Conservation (phyloP, 2,888 invertebrate genomes). For the Microctonus hyperodae region DNA sequence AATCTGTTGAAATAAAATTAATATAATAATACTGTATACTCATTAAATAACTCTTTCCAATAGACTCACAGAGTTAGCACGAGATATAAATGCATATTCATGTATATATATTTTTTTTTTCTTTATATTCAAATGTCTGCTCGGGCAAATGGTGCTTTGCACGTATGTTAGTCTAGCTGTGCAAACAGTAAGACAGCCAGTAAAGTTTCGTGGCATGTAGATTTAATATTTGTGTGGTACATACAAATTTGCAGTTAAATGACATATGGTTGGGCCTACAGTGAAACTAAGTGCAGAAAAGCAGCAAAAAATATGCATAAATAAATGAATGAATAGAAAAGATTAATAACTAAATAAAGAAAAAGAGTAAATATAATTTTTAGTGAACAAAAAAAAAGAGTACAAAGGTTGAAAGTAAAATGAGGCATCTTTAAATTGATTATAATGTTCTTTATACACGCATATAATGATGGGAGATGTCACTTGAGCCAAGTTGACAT, state of each 20-base stretch:
- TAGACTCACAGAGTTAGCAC: too few relatives aligned
- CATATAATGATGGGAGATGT: background rate
- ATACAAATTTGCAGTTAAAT: background rate
- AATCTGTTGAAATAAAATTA: background rate
- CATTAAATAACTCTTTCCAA: background rate
- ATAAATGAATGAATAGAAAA: too few relatives aligned
- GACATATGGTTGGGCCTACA: slow-evolving; percentile 3
- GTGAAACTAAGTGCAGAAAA: too few relatives aligned
- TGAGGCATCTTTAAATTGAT: background rate
- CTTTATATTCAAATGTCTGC: background rate
- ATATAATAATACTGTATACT: background rate
- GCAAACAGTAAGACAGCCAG: slow-evolving; percentile 45
- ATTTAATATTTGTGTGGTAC: background rate
- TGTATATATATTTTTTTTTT: background rate
- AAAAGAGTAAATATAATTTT: too few relatives aligned
- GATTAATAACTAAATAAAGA: too few relatives aligned
- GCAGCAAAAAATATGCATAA: too few relatives aligned
- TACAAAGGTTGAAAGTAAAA: too few relatives aligned
- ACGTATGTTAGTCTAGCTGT: slow-evolving; percentile 54
- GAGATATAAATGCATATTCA: background rate
- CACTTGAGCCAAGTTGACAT: slow-evolving; percentile 39
- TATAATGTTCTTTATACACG: background rate
- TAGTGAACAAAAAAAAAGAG: too few relatives aligned
- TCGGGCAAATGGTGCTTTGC: background rate
- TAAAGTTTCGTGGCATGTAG: background rate